These are phyloP conservation scores for Criorhina ranunculi DNA, from an alignment of 2,888 invertebrate genomes.

Conservation along the genomic window DNA sequence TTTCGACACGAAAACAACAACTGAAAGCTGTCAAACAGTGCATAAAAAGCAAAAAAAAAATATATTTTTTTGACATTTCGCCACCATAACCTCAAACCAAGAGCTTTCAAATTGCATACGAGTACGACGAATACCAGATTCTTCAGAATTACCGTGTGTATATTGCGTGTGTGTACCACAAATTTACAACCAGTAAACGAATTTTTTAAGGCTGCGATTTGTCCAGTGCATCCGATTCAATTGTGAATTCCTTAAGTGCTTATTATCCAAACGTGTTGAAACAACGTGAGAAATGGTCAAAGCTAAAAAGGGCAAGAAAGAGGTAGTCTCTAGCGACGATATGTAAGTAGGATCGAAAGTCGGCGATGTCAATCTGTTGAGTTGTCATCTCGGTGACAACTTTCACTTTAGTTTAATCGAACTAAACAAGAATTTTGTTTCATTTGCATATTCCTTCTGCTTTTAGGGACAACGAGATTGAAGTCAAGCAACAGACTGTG, in stretches of 20 bases:
- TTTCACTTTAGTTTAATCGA: conserved; percentile 68
- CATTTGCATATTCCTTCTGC: conserved; percentile 45
- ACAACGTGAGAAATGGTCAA: conserved; percentile 88
- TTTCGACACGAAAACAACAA: conserved; percentile 43
- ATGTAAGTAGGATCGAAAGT: conserved; percentile 86
- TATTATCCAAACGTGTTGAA: conserved; percentile 83
- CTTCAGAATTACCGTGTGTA: conserved; percentile 55
- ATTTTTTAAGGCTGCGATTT: conserved; percentile 39
- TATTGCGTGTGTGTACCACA: conserved; percentile 67
- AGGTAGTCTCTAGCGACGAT: conserved; percentile 89
- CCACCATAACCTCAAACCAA: conserved; percentile 66
- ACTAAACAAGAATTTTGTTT: conserved; percentile 23
- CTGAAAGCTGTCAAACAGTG: conserved; percentile 53
- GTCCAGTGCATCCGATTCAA: conserved; percentile 56
- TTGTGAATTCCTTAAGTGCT: conserved; percentile 66
- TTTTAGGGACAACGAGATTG: conserved; percentile 87
- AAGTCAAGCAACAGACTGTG: conserved; percentile 79
- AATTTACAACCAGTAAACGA: conserved; percentile 32
- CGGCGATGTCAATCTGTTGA: conserved; percentile 73
- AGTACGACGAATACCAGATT: conserved; percentile 73
- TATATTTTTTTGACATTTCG: conserved; percentile 59
- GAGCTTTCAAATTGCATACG: conserved; percentile 72
- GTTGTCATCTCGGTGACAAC: conserved; percentile 76
- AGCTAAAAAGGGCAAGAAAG: conserved; percentile 93
- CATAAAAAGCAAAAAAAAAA: conserved; percentile 28